phyloP scores from a whole-genome alignment of 2,113 vertebrate genomes.

The Brachyhypopomus occidentalis region DNA sequence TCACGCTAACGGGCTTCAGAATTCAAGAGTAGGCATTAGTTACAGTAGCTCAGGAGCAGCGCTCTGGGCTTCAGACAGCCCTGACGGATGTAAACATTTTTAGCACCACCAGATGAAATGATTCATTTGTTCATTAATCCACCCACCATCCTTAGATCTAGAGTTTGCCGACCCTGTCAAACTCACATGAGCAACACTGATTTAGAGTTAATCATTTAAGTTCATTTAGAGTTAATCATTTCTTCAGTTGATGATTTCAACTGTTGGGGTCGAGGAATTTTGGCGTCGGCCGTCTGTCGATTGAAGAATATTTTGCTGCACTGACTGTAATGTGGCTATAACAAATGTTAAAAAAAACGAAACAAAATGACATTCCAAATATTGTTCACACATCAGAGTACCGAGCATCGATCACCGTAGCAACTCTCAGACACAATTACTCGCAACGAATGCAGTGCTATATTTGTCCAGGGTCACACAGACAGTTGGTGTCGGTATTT shows the following conservation, averaged over 20 bases:
- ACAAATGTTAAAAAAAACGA: too few species aligned
- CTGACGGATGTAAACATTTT: conserved; percentile 11
- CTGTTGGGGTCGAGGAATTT: not conserved
- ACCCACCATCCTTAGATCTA: not conserved
- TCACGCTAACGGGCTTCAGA: not conserved
- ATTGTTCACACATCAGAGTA: not conserved
- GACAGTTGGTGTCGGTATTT: not conserved
- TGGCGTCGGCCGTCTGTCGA: not conserved
- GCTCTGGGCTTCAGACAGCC: not conserved
- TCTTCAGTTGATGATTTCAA: not conserved
- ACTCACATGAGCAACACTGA: not conserved
- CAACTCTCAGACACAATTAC: not conserved
- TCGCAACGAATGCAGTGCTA: not conserved
- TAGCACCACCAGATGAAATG: conserved; percentile 5
- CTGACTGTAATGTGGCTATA: not conserved
- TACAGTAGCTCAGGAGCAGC: not conserved
- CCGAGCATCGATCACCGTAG: not conserved
- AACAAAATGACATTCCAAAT: not conserved
- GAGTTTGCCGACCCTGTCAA: not conserved
- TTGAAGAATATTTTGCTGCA: not conserved
- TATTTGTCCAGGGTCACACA: not conserved
- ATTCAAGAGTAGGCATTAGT: conserved; percentile 1
- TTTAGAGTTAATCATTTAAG: not conserved
- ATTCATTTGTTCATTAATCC: conserved; percentile 10
- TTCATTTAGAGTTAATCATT: too few species aligned